phyloP scores from a whole-genome alignment of 2,797 vertebrate species.

The Myotis myotis region DNA sequence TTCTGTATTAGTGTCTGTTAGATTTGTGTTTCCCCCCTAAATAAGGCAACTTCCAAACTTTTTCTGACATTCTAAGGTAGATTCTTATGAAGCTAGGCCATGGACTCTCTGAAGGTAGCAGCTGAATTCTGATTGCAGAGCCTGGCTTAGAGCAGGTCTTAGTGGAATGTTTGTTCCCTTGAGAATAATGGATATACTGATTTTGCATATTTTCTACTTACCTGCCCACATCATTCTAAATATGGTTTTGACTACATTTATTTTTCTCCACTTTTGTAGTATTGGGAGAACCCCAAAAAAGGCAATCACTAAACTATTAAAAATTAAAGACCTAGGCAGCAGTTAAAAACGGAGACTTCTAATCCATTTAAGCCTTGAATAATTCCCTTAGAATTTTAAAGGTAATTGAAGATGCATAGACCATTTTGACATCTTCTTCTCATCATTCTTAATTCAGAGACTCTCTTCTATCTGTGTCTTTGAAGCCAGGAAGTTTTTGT shows the following conservation, averaged over 20 bases:
- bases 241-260: background rate
- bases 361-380: background rate
- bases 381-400: conserved; percentile 1
- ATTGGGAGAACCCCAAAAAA: background rate
- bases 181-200: background rate
- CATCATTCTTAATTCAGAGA: background rate
- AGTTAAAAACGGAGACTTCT: conserved; percentile 7
- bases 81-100: background rate
- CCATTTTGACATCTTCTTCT: background rate
- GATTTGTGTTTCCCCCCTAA: background rate
- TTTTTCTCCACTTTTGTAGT: background rate
- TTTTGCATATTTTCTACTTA: conserved; percentile 30
- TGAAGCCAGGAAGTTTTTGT: background rate
- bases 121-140: background rate
- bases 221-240: background rate
- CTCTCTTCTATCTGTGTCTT: background rate
- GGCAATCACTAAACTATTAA: background rate
- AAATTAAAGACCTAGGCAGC: background rate
- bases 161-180: background rate
- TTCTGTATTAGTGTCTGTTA: background rate
- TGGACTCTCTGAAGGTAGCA: background rate
- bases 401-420: background rate
- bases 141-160: background rate
- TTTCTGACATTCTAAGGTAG: background rate
- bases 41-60: background rate